Conservation (phyloP, 2,113 vertebrate genomes). For the Climacteris rufus region DNA sequence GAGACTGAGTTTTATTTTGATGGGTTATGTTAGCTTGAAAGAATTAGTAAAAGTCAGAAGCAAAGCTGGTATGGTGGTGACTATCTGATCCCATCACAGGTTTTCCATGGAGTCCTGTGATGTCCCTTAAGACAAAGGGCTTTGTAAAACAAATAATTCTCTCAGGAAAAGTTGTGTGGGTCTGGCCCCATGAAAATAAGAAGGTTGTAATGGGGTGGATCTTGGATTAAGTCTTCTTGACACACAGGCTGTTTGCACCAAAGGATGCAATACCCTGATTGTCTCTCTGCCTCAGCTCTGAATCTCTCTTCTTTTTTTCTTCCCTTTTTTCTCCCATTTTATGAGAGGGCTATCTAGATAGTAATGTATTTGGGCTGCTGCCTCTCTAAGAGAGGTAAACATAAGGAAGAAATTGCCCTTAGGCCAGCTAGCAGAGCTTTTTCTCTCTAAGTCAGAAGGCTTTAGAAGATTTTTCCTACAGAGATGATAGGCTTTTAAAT, state of each 20-base stretch:
- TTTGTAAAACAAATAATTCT: not conserved
- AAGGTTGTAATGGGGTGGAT: not conserved
- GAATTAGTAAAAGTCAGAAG: not conserved
- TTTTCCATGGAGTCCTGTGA: not conserved
- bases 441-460: not conserved
- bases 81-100: not conserved
- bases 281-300: not conserved
- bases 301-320: not conserved
- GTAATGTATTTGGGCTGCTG: not conserved
- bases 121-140: not conserved
- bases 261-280: not conserved
- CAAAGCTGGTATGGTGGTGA: not conserved
- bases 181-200: not conserved
- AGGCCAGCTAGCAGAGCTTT: not conserved
- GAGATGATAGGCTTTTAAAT: slow-evolving; percentile 9
- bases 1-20: not conserved
- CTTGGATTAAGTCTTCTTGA: not conserved
- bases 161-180: not conserved
- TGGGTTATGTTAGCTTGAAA: not conserved
- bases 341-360: not conserved
- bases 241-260: not conserved
- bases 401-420: not conserved
- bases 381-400: not conserved
- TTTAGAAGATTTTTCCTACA: slow-evolving; percentile 5
- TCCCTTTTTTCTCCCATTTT: not conserved